Evolutionary conservation across 2,888 invertebrate species (phyloP).

Genomic region (Ornithoptera alexandrae): DNA sequence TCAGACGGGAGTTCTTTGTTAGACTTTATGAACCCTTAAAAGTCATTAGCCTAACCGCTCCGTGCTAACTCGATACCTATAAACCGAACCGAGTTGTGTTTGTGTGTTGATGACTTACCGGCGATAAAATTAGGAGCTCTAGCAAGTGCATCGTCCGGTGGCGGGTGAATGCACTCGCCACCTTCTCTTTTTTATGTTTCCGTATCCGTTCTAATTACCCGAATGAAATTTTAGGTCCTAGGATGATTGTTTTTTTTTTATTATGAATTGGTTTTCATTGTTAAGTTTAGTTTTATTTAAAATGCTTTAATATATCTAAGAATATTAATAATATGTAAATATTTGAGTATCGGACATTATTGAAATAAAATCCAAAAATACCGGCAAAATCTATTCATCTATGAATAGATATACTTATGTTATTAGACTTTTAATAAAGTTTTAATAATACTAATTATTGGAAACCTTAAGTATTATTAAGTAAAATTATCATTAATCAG

Average conservation of each 20-base stretch:
- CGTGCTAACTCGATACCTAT: constrained; percentile 18
- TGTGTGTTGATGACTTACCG: constrained; percentile 30
- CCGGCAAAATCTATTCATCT: too few relatives aligned
- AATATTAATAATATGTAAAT: too few relatives aligned
- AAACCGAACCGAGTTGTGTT: constrained; percentile 11
- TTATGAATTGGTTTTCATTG: not conserved
- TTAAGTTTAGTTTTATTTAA: too few relatives aligned
- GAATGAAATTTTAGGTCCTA: constrained; percentile 7
- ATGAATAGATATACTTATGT: too few relatives aligned
- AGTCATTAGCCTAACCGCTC: constrained; percentile 20
- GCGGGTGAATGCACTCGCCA: constrained; percentile 35
- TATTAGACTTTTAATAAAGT: too few relatives aligned
- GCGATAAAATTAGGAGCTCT: constrained; percentile 31
- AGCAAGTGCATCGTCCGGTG: constrained; percentile 33
- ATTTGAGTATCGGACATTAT: too few relatives aligned
- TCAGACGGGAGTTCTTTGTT: constrained; percentile 10
- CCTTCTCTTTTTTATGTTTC: constrained; percentile 21
- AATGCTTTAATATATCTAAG: too few relatives aligned
- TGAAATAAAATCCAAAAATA: too few relatives aligned
- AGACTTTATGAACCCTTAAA: constrained; percentile 10
- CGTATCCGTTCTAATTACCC: constrained; percentile 25
- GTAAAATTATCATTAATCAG: too few relatives aligned
- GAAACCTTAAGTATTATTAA: too few relatives aligned
- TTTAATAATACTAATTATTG: too few relatives aligned
- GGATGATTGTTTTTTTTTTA: constrained; percentile 6